A percentile compares a stretch with the other conserved stretches of the same genome.
These are phyloP conservation scores for Kryphioiulus occultus DNA, from an alignment of 2,888 invertebrate species.

Conservation along the genomic window DNA sequence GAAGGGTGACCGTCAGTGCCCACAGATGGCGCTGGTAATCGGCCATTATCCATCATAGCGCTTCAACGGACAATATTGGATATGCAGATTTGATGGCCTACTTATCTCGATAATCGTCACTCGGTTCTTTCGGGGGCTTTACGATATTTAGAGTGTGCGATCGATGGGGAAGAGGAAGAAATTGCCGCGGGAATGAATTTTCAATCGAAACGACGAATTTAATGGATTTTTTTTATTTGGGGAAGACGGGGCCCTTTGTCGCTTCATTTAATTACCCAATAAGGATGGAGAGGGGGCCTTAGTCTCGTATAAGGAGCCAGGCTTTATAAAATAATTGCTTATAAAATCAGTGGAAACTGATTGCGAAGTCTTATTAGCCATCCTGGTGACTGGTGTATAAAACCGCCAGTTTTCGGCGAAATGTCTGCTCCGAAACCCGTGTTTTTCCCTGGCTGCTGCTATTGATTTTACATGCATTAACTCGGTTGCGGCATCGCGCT, in stretches of 20 bases:
- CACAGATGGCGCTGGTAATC: background rate
- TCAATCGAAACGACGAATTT: slow-evolving; percentile 21
- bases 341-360: slow-evolving; percentile 17
- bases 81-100: slow-evolving; percentile 31
- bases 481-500: slow-evolving; percentile 32
- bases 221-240: slow-evolving; percentile 29
- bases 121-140: background rate
- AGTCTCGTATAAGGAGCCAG: background rate
- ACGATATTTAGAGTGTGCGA: background rate
- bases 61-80: background rate
- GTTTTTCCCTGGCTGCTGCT: background rate
- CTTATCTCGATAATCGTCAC: slow-evolving; percentile 16
- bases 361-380: background rate
- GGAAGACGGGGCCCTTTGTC: background rate
- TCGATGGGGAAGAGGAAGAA: background rate
- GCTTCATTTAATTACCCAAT: slow-evolving; percentile 24
- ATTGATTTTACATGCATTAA: slow-evolving; percentile 39
- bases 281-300: background rate
- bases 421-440: background rate
- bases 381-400: background rate
- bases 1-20: background rate
- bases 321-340: slow-evolving; percentile 29
- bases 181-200: slow-evolving; percentile 34
- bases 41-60: background rate
- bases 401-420: background rate